Base-by-base conservation (phyloP, 2,888 invertebrate species). In the Drosophila affinis region DNA sequence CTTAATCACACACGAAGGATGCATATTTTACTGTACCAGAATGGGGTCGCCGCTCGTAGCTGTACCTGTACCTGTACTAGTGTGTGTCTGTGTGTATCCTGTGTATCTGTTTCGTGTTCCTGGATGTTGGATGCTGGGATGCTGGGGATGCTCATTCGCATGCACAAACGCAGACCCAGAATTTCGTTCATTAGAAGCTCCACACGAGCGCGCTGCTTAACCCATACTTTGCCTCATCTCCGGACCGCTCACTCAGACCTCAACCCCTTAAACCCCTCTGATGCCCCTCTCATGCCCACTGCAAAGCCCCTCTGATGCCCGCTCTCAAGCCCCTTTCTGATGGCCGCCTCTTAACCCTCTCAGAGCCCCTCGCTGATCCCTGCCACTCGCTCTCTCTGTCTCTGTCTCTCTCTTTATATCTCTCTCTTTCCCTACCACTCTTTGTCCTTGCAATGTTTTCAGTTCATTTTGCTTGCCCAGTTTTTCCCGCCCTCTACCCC, bases 1-100 rank as follows among this genome's bases (percentile, higher is more conserved):
- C 81, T 83, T 77, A 81, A 80, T 86, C 81, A 79, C 80, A 78
- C 84, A 84, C 81, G 76, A 80, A 86, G 83, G 87, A 81, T 81
- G 76, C 81, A 87, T 84, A 84, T 81, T 87, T 87, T 72, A 82
- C 77, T 27, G 51, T 64, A 60, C 46, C 24, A 24, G 14, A 46
- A 17, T 45, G 24, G 14, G 9, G 52, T 29, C 52, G 44, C 24
- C 52, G 44, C 24, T n/a, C 39, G 3, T 7, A 6, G 14, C 5
- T 14, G 39, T 39, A 14, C 2, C 27, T 9, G 27, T 39, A 39
- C 14, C 39, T 39, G 14, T 39, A 14, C 3, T 3, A 0, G 12
- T 32, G 6, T 2, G 6, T 39, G 39, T 9, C 4, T 12, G 1
- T 14, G 14, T 39, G 2, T 39, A 4, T 14, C 14, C 14, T 14